Evolutionary conservation across 2,888 invertebrate genomes (phyloP).

Genomic region (Hirudinaria manillensis): DNA sequence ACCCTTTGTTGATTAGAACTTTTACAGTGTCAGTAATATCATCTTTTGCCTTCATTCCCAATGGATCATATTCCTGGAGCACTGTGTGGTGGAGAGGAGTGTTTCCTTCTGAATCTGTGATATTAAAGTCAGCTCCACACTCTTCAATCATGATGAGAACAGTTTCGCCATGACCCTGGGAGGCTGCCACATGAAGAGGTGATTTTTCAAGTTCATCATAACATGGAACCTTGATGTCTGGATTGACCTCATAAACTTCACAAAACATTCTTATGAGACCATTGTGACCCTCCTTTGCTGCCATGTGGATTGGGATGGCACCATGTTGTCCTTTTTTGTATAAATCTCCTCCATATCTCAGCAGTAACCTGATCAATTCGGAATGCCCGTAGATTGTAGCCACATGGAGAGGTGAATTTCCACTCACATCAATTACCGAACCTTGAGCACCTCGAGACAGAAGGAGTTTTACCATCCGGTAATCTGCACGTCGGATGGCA

Average conservation of each 20-base stretch:
- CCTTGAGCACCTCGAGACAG: constrained; percentile 39
- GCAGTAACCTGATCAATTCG: constrained; percentile 39
- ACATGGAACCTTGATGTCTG: constrained; percentile 41
- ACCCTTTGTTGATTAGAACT: constrained; percentile 39
- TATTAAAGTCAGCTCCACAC: constrained; percentile 39
- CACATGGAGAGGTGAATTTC: constrained; percentile 40
- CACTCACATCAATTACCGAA: constrained; percentile 35
- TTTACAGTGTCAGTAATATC: constrained; percentile 40
- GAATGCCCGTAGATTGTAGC: constrained; percentile 41
- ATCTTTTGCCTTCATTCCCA: constrained; percentile 42
- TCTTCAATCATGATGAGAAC: constrained; percentile 36
- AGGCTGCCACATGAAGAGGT: constrained; percentile 40
- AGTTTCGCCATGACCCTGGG: constrained; percentile 39
- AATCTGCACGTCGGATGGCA: constrained; percentile 40
- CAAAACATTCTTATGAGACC: constrained; percentile 38
- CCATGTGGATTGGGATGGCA: constrained; percentile 42
- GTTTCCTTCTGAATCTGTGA: constrained; percentile 40
- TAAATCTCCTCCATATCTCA: constrained; percentile 39
- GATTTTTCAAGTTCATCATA: constrained; percentile 40
- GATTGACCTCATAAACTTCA: constrained; percentile 36
- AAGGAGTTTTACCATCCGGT: constrained; percentile 40
- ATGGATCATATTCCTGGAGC: constrained; percentile 38
- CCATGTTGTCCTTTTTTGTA: constrained; percentile 40
- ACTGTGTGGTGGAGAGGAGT: constrained; percentile 39
- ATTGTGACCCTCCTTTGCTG: constrained; percentile 40